A percentile compares a stretch with the other conserved stretches of the same genome.
Evolutionary conservation across 2,888 invertebrate species (phyloP).

Genomic region (Orthonevra nobilis): DNA sequence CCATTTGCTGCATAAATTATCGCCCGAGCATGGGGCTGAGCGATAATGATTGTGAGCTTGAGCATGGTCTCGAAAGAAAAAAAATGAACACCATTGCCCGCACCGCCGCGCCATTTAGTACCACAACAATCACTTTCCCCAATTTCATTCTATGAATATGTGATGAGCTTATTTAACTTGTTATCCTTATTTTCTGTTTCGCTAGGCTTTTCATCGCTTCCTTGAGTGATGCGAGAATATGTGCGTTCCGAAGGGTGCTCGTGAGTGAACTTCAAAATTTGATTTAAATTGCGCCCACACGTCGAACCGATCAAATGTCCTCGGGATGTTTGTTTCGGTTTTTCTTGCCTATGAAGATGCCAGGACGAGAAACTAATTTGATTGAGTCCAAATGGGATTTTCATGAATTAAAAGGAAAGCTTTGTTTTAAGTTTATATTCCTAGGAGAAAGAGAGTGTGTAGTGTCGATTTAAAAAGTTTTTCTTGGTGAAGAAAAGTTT

Average conservation of each 20-base stretch:
- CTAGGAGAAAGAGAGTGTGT: background rate
- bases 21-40: background rate
- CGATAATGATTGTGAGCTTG: conserved; percentile 36
- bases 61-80: no score
- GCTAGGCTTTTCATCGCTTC: conserved; percentile 44
- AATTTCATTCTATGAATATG: conserved; percentile 73
- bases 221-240: conserved; percentile 56
- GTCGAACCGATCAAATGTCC: conserved; percentile 28
- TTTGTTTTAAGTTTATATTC: conserved; percentile 17
- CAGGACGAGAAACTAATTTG: conserved; percentile 37
- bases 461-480: conserved; percentile 10
- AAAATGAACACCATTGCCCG: conserved; percentile 20
- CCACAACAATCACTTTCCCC: conserved; percentile 66
- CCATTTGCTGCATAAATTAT: conserved; percentile 51
- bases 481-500: conserved; percentile 19
- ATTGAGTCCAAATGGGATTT: conserved; percentile 55
- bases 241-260: conserved; percentile 3
- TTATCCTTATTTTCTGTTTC: conserved; percentile 62
- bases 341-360: background rate
- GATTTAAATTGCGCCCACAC: conserved; percentile 17
- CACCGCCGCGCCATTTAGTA: conserved; percentile 40
- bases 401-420: conserved; percentile 14
- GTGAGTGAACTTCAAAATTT: conserved; percentile 33
- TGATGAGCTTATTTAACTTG: conserved; percentile 72
- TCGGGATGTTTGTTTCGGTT: conserved; percentile 34